Base-by-base conservation (phyloP, 2,797 vertebrate genomes). In the Geotria australis region DNA sequence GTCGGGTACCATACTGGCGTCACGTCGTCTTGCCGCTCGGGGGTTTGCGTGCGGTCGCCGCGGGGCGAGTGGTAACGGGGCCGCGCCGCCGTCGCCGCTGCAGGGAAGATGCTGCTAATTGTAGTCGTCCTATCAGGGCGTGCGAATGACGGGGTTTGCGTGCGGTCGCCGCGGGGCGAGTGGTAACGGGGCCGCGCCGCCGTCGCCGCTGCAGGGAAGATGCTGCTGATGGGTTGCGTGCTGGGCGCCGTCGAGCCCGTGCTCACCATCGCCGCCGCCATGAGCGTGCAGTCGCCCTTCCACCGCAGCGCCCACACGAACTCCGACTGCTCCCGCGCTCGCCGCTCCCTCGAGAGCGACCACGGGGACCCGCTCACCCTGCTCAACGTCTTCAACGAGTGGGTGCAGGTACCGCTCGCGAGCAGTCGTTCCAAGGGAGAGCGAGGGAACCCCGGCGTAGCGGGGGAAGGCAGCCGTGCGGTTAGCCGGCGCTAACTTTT, bases 31-130 rank as follows among this genome's bases (percentile, higher is more conserved):
- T n/a, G n/a, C n/a, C n/a, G n/a, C n/a, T n/a, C n/a, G n/a, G 38
- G 24, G 24, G 24, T 38, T 5, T 38, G n/a, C 38, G 24, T 38
- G 24, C 24, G 3, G 5, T 38, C 24, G 38, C 24, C 38, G 24
- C 38, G 24, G 24, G 24, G 24, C 38, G 24, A 3, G 24, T 38
- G 24, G 38, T 38, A 38, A 38, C 24, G 38, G 24, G 38, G 24
- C 24, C 24, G 24, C 24, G 5, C 24, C 24, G 24, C 24, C 38
- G 24, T 9, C 3, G 10, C 5, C 15, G 8, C 8, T 10, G 2
- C 63, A 94, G 86, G 86, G 7, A 93, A 91, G 70, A 80, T 91
- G 78, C 67, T 94, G 66, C 77, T 91, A 11, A 64, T 89, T n/a
- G n/a, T n/a, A 38, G 24, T 38, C 5, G 24, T 38, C 24, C 24